A percentile compares a stretch with the other conserved stretches of the same genome.
These are phyloP conservation scores for Drosophila barbarae DNA, from an alignment of 2,888 invertebrate species.

Conservation along the genomic window DNA sequence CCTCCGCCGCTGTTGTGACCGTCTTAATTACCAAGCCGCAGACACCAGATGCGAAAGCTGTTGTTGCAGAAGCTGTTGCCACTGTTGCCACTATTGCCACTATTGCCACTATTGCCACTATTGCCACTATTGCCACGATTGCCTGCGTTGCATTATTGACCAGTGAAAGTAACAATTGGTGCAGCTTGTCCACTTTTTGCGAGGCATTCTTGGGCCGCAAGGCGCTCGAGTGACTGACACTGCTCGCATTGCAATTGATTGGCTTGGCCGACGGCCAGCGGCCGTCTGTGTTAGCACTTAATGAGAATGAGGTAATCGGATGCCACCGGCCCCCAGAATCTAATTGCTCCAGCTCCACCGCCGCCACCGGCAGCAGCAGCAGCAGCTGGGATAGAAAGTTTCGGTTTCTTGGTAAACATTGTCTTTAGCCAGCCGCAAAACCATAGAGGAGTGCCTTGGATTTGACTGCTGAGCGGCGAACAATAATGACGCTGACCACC, in stretches of 20 bases:
- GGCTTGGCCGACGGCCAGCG: constrained; percentile 16
- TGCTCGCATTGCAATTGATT: constrained; percentile 37
- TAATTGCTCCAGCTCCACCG: background rate
- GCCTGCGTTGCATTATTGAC: constrained; percentile 59
- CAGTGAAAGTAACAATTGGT: constrained; percentile 68
- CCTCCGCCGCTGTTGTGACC: constrained; percentile 35
- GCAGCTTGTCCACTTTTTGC: constrained; percentile 45
- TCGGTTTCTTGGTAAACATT: constrained; percentile 42
- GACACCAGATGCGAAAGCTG: constrained; percentile 43
- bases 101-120: constrained; percentile 19
- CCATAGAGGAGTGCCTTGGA: constrained; percentile 9
- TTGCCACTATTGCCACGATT: constrained; percentile 13
- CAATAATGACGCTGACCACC: constrained; percentile 46
- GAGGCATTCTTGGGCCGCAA: constrained; percentile 44
- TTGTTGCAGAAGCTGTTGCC: constrained; percentile 32
- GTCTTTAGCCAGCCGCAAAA: constrained; percentile 42
- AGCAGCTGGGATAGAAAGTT: constrained; percentile 57
- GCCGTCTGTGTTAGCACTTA: constrained; percentile 15
- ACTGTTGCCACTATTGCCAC: constrained; percentile 8
- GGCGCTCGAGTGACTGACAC: constrained; percentile 20
- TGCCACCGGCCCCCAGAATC: constrained; percentile 18
- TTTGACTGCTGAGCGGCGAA: constrained; percentile 33
- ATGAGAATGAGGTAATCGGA: constrained; percentile 49
- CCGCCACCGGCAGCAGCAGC: constrained; percentile 28
- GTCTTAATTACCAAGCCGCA: constrained; percentile 62